Conservation (phyloP, 2,113 vertebrate genomes). For the Aix galericulata region DNA sequence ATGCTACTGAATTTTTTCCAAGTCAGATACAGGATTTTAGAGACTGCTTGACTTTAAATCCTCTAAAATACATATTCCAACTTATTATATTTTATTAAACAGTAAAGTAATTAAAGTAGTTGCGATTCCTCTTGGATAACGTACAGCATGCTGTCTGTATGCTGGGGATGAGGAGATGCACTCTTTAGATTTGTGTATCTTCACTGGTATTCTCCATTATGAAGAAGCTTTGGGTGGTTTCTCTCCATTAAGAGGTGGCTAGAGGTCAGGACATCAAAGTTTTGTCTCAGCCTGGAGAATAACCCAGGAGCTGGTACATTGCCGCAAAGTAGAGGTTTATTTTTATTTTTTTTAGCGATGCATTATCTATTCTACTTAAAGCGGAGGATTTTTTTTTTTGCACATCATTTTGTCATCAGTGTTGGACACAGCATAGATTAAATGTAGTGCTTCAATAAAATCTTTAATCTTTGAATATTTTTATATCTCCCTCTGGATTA, state of each 20-base stretch:
- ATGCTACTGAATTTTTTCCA: not conserved
- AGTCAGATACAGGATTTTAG: not conserved
- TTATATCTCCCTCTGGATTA: not conserved
- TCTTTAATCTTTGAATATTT: not conserved
- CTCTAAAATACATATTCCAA: not conserved
- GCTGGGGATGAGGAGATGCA: not conserved
- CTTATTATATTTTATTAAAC: not conserved
- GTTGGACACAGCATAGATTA: slow-evolving; percentile 1
- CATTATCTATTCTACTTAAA: not conserved
- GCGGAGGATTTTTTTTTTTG: not conserved
- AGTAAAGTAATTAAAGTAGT: not conserved
- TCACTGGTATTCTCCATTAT: not conserved
- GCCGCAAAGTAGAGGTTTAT: not conserved
- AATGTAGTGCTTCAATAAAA: slow-evolving; percentile 21
- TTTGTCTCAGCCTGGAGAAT: not conserved
- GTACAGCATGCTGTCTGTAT: not conserved
- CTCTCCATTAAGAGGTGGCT: not conserved
- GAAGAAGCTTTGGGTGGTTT: not conserved
- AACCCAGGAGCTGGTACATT: not conserved
- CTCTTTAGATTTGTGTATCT: not conserved
- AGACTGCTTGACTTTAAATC: not conserved
- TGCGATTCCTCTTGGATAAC: not conserved
- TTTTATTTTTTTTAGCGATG: not conserved
- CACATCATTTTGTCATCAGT: not conserved
- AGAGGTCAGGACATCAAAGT: not conserved